Evolutionary conservation across 2,797 vertebrate genomes (phyloP), one percentile per base, ranked within the genome.

Genomic region (Chanos chanos): DNA sequence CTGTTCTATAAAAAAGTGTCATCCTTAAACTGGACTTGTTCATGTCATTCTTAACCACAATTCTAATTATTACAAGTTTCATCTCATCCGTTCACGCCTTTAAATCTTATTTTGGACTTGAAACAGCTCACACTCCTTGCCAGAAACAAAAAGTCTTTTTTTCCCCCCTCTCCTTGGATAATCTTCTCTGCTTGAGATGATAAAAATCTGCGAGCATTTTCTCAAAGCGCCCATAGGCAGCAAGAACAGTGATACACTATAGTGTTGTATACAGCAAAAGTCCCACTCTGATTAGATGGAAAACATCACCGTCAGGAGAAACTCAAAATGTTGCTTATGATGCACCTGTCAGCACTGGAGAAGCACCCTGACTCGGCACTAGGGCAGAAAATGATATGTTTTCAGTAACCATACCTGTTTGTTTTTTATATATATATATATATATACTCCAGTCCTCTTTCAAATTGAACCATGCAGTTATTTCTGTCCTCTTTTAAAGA

Each of bases 321-420:
- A 59, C 4, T 12, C 52, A 45, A 59, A 47, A 57, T 36, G 40
- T 58, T 63, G 60, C 39, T 58, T 66, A 63, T 45, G 48, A 15
- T 7, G 60, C 52, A 49, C 36, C 7, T 56, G 58, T n/a, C n/a
- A n/a, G n/a, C n/a, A n/a, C n/a, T n/a, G n/a, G n/a, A n/a, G n/a
- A 43, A 51, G 47, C 25, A 37, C 15, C 49, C 40, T 54, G 56
- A 54, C 55, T 58, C 33, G 25, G 57, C 57, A 56, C 25, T 39
- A 4, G 3, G 19, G 2, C 4, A 51, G 61, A 56, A 62, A 36
- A 61, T 50, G 65, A 61, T 34, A 33, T 48, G 45, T 49, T 57
- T 47, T 37, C 39, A 53, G 25, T 45, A 24, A 52, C 59, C 44
- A 24, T 64, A 45, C 62, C 30, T 27, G 45, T 64, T 13, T 10